phyloP scores from a whole-genome alignment of 2,797 vertebrate genomes.

The Sebastes matsubarae region DNA sequence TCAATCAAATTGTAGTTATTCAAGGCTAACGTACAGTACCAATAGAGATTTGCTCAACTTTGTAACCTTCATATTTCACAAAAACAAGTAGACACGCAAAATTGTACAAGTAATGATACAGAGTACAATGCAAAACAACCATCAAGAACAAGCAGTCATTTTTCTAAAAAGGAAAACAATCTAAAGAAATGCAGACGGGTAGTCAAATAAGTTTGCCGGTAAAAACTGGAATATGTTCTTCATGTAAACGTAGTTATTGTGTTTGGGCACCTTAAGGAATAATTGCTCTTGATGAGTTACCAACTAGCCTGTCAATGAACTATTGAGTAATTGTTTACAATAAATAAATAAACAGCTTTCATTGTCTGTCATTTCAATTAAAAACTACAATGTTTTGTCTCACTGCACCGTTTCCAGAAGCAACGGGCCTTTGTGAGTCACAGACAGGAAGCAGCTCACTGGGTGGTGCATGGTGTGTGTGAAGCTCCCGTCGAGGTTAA shows the following conservation, averaged over 20 bases:
- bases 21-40: not conserved
- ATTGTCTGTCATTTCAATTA: not conserved
- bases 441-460: not conserved
- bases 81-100: not conserved
- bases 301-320: not conserved
- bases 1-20: not conserved
- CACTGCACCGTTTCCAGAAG: not conserved
- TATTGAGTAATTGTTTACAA: not conserved
- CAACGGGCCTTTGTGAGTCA: not conserved
- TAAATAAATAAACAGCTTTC: not conserved
- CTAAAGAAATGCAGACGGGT: not conserved
- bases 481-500: constrained; percentile 11
- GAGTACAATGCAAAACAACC: constrained; percentile 4
- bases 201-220: no score
- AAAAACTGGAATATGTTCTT: not conserved
- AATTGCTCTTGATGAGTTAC: not conserved
- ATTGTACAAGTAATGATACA: not conserved
- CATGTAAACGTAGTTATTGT: not conserved
- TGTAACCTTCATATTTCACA: not conserved
- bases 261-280: not conserved
- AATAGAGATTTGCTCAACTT: not conserved
- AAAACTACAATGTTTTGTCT: not conserved
- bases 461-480: not conserved
- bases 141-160: not conserved
- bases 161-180: not conserved